phyloP scores from a whole-genome alignment of 2,113 vertebrate genomes.

The Choloepus hoffmanni region DNA sequence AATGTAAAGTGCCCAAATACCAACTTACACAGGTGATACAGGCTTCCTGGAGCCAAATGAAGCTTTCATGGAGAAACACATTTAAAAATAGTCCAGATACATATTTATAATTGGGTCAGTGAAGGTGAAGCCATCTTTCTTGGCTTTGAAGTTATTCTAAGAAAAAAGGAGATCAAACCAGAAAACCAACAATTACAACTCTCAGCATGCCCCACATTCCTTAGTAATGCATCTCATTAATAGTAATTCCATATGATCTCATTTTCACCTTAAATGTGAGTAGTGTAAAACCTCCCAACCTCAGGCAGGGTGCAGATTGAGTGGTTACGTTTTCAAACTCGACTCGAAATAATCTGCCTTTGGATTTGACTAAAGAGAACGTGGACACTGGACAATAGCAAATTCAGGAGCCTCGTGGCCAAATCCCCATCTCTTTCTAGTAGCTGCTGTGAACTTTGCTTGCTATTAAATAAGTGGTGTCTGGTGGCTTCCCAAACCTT shows the following conservation, averaged over 20 bases:
- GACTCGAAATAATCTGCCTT: neutral
- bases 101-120: constrained; percentile 75
- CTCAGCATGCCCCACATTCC: constrained; percentile 63
- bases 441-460: neutral
- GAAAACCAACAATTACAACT: neutral
- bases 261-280: constrained; percentile 21
- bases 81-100: constrained; percentile 76
- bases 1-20: constrained; percentile 83
- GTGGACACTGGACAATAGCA: neutral
- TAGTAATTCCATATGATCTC: neutral
- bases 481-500: neutral
- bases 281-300: neutral
- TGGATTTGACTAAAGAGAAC: neutral
- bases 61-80: constrained; percentile 69
- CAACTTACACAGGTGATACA: constrained; percentile 73
- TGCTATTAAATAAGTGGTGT: neutral
- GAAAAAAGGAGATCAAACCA: constrained; percentile 46
- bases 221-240: neutral
- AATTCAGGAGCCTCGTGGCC: neutral
- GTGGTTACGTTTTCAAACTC: neutral
- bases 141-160: constrained; percentile 54
- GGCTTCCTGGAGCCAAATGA: constrained; percentile 69
- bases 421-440: neutral
- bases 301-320: neutral
- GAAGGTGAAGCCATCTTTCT: constrained; percentile 55